Percentiles rank a stretch among this genome's conserved stretches.
These are phyloP conservation scores for Gadus macrocephalus DNA, from an alignment of 2,113 vertebrate species.

Conservation along the genomic window DNA sequence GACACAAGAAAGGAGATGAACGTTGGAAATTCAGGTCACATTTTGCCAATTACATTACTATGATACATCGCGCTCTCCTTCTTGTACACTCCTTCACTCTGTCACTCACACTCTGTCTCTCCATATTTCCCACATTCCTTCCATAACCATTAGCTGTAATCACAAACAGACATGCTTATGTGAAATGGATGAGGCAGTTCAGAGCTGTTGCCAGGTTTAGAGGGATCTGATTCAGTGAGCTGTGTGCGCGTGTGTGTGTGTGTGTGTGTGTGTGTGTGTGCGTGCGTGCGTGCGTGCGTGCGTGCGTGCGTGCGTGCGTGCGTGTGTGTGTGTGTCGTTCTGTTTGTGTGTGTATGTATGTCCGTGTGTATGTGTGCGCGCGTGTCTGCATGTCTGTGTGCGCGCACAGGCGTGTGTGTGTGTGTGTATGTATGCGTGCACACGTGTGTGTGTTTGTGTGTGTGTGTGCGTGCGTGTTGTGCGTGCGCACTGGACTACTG, in stretches of 20 bases:
- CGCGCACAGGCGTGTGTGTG: too few relatives aligned
- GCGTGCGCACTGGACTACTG: background rate
- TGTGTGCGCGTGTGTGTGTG: too few relatives aligned
- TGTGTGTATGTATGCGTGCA: too few relatives aligned
- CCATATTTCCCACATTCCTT: constrained; percentile 11
- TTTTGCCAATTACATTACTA: background rate
- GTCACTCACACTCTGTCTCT: background rate
- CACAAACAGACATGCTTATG: constrained; percentile 51
- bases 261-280: too few relatives aligned
- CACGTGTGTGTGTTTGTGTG: too few relatives aligned
- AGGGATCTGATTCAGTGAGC: constrained; percentile 44
- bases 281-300: too few relatives aligned
- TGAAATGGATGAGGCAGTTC: constrained; percentile 33
- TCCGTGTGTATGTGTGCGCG: too few relatives aligned
- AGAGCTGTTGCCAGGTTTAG: constrained; percentile 35
- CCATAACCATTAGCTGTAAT: constrained; percentile 2
- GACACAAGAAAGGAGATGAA: constrained; percentile 30
- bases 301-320: too few relatives aligned
- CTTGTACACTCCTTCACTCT: background rate
- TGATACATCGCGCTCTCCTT: constrained; percentile 7
- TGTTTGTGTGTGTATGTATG: too few relatives aligned
- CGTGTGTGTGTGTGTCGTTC: too few relatives aligned
- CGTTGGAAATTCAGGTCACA: constrained; percentile 16
- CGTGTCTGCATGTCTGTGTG: too few relatives aligned
- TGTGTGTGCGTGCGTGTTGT: too few relatives aligned